Conservation (phyloP, 2,888 invertebrate genomes). For the Eumacrocentrus americanus region DNA sequence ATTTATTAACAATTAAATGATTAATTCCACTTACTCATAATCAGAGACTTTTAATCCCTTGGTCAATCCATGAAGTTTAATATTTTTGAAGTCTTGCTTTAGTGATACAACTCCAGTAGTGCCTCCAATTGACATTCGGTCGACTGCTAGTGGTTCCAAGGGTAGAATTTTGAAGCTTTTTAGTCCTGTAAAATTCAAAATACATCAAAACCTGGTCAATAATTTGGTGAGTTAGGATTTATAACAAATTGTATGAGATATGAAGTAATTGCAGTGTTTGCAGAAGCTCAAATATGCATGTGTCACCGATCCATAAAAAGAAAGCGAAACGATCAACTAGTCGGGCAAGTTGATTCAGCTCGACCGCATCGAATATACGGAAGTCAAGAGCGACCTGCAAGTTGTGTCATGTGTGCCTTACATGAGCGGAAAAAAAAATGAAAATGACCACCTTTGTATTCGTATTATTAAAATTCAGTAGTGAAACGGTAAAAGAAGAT, state of each 20-base stretch:
- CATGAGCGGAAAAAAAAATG: neutral
- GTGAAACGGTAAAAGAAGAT: too few species aligned
- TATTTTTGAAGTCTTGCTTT: conserved; percentile 71
- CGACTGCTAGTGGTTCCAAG: conserved; percentile 69
- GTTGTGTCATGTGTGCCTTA: neutral
- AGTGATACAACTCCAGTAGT: conserved; percentile 71
- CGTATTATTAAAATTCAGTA: too few species aligned
- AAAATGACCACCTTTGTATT: too few species aligned
- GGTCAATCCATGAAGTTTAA: conserved; percentile 72
- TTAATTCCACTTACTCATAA: conserved; percentile 64
- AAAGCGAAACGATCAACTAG: conserved; percentile 44
- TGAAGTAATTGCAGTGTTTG: neutral
- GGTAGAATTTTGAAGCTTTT: conserved; percentile 66
- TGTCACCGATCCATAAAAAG: conserved; percentile 3
- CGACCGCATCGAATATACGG: neutral
- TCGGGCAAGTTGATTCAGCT: neutral
- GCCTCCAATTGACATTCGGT: conserved; percentile 59
- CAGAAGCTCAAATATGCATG: neutral
- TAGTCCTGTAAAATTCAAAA: conserved; percentile 63
- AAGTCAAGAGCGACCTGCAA: neutral
- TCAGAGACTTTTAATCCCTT: conserved; percentile 59
- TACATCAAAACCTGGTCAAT: too few species aligned
- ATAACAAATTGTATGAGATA: too few species aligned
- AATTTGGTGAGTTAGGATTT: too few species aligned
- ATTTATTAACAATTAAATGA: neutral